These are phyloP conservation scores for Spialia ferax DNA, from an alignment of 2,888 invertebrate genomes.

Conservation along the genomic window DNA sequence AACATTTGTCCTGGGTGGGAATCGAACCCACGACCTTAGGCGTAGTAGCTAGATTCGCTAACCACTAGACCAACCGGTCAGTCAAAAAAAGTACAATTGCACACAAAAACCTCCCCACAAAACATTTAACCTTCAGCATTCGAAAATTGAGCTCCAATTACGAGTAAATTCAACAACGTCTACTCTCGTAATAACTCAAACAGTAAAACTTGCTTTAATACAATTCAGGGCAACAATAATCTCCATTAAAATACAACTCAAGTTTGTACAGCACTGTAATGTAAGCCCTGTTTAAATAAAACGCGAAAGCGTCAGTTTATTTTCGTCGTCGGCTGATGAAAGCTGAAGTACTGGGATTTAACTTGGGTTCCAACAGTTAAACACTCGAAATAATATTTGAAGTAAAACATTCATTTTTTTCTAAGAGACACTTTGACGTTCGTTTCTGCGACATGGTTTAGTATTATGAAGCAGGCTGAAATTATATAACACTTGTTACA, in stretches of 20 bases:
- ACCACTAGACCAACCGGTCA: no score
- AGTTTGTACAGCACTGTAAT: conserved; percentile 5
- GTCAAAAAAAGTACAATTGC: no score
- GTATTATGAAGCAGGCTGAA: no score
- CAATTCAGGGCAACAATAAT: conserved; percentile 9
- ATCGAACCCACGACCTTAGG: no score
- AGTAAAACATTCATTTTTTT: conserved; percentile 9
- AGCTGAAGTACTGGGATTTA: conserved; percentile 14
- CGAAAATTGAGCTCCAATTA: neutral
- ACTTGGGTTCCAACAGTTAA: conserved; percentile 3
- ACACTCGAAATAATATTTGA: conserved; percentile 8
- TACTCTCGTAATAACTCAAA: neutral
- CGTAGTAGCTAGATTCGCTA: no score
- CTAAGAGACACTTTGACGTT: neutral
- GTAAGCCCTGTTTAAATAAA: conserved; percentile 15
- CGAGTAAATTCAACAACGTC: neutral
- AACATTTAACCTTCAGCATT: no score
- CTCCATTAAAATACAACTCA: neutral
- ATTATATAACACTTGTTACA: no score
- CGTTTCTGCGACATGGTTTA: neutral
- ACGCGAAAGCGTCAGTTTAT: conserved; percentile 4
- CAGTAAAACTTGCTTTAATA: conserved; percentile 1
- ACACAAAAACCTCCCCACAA: no score
- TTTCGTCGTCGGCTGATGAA: conserved; percentile 8
- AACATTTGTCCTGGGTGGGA: no score